phyloP scores from a whole-genome alignment of 1,140 invertebrate species.

The Goniozus legneri region DNA sequence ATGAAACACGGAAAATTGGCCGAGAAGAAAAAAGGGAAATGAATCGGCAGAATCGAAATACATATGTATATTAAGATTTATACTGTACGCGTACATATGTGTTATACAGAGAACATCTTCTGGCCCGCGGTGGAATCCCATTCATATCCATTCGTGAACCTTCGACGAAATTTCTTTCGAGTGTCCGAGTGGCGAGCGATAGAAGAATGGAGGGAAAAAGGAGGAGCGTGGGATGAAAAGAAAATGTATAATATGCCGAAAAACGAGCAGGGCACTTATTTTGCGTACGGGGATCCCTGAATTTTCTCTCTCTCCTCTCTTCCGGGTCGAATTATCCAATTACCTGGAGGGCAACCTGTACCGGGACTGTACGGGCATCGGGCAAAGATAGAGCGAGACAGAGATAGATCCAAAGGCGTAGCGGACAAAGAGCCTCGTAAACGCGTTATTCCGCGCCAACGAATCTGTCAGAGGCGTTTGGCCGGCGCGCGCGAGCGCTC shows the following conservation, averaged over 20 bases:
- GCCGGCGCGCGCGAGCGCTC: constrained; percentile 23
- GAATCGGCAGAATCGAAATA: too few relatives aligned
- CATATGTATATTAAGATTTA: too few relatives aligned
- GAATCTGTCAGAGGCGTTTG: constrained; percentile 53
- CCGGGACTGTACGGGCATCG: constrained; percentile 14
- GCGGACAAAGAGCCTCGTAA: constrained; percentile 54
- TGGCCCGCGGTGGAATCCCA: too few relatives aligned
- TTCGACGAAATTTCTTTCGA: too few relatives aligned
- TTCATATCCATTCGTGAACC: too few relatives aligned
- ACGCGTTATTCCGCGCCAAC: constrained; percentile 56
- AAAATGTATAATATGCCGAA: background rate
- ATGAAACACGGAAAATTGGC: too few relatives aligned
- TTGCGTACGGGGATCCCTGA: too few relatives aligned
- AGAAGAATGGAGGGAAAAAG: background rate
- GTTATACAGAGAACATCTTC: too few relatives aligned
- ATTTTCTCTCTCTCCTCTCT: too few relatives aligned
- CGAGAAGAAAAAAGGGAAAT: too few relatives aligned
- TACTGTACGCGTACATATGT: too few relatives aligned
- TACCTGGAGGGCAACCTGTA: constrained; percentile 27
- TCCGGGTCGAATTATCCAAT: constrained; percentile 33
- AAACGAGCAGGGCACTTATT: too few relatives aligned
- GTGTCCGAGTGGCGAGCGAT: background rate
- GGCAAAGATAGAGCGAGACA: constrained; percentile 41
- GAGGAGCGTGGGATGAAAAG: background rate
- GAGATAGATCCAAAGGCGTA: constrained; percentile 49